Base-by-base conservation (phyloP, 1,140 invertebrate genomes). In the Homalodisca vitripennis region DNA sequence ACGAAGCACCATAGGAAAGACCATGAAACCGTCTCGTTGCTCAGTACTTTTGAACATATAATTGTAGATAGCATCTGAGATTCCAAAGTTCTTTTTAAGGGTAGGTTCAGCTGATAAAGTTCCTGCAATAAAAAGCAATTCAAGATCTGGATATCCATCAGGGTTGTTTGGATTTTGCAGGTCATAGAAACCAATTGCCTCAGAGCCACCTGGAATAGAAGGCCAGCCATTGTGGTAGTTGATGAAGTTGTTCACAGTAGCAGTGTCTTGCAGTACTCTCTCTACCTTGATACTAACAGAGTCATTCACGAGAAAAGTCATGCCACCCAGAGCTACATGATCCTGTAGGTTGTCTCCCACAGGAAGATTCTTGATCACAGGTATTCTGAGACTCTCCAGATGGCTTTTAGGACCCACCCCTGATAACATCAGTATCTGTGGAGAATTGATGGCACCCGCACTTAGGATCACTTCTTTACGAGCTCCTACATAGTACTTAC, bases 301-400 rank as follows among this genome's bases (percentile, higher is more conserved):
- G 60, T 85, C 77, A 75, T 88, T 81, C 0, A 91, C 83, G 1
- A 85, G 77, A 74, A 90, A 92, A 1, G 86, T 85, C 1, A 93
- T 67, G 0, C 87, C 87, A 0, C 89, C 89, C 2, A 87, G 82
- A 0, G 87, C 86, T 20, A 91, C 85, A 71, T 94, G 92, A 77
- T 93, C 92, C 84, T 91, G 90, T 2, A 93, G 78, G 76, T 92
- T 93, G 62, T 86, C 85, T 0, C 91, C 91, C 2, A 92, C 91
- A n/a, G 84, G 88, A 20, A 91, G 82, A 81, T 95, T 87, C 69
- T 85, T 83, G 1, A 90, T 69, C 0, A 89, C 83, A 0, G 84
- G 81, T 31, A 92, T 88, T n/a, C 82, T 82, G 46, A 86, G 12
- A 14, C 24, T 55, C 57, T 70, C 75, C 14, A 95, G 80, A 77